These are phyloP conservation scores for Cheilosia variabilis DNA, from an alignment of 2,888 invertebrate species.

Conservation along the genomic window DNA sequence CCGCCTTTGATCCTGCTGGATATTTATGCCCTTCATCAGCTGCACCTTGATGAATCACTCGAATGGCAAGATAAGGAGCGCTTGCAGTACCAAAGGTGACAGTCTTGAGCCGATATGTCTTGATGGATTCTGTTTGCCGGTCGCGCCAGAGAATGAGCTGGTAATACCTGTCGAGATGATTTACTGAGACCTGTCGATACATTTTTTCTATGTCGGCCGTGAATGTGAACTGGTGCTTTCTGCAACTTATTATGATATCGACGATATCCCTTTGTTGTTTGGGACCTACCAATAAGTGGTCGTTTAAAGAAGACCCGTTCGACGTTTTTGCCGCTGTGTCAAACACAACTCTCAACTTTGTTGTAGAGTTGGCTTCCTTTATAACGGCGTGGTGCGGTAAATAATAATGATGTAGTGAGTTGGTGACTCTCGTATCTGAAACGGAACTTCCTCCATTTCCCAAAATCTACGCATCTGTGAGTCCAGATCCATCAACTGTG, in stretches of 20 bases:
- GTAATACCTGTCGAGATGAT: not conserved
- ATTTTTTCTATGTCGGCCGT: conserved; percentile 15
- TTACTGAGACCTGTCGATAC: not conserved
- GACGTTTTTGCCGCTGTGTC: not conserved
- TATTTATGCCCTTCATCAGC: not conserved
- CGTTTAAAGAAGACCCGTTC: not conserved
- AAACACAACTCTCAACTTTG: conserved; percentile 15
- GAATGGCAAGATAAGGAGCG: too few relatives aligned
- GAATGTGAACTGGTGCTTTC: conserved; percentile 8
- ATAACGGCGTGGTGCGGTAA: conserved; percentile 6
- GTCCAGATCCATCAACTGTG: not conserved
- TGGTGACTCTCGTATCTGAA: not conserved
- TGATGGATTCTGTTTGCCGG: not conserved
- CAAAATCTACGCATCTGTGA: not conserved
- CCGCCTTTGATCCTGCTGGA: not conserved
- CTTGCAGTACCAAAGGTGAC: too few relatives aligned
- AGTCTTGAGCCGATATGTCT: too few relatives aligned
- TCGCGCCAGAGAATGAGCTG: not conserved
- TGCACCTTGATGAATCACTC: conserved; percentile 4
- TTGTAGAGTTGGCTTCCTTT: conserved; percentile 7
- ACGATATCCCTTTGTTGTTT: not conserved
- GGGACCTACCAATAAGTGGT: not conserved
- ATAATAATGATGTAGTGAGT: not conserved
- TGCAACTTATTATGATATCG: not conserved
- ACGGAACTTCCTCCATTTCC: not conserved